These are phyloP conservation scores for Oncopeltus fasciatus DNA, from an alignment of 1,140 invertebrate species.

Conservation along the genomic window DNA sequence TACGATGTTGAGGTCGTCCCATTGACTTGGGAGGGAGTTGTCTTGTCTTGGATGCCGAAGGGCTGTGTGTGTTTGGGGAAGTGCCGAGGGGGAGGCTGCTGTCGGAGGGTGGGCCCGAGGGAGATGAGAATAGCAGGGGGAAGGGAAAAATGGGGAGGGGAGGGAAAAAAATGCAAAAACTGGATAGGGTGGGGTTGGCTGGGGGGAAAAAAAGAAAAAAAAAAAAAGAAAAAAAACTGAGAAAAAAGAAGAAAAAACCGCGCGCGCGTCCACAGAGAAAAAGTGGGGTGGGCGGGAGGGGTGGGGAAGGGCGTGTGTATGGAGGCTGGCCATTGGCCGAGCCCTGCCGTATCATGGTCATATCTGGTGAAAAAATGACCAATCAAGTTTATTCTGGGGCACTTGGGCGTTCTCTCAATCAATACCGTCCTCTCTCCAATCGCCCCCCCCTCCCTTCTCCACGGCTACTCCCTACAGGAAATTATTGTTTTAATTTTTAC, in stretches of 20 bases:
- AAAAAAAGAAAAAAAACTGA: neutral
- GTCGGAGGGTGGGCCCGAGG: no score
- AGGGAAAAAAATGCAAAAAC: neutral
- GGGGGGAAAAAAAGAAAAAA: neutral
- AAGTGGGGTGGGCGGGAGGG: neutral
- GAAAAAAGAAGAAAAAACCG: neutral
- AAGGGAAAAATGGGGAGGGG: neutral
- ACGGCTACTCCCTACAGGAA: neutral
- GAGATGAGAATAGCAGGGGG: no score
- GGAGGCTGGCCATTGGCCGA: conserved; percentile 1
- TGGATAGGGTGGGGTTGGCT: neutral
- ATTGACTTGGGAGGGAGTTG: neutral
- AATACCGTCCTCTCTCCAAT: neutral
- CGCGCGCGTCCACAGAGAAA: neutral
- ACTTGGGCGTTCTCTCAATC: conserved; percentile 7
- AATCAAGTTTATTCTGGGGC: conserved; percentile 12
- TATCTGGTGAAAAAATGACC: conserved; percentile 15
- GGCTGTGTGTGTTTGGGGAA: no score
- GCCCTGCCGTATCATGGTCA: conserved; percentile 3
- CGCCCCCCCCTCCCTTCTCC: neutral
- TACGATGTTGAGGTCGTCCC: neutral
- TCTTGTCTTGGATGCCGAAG: no score
- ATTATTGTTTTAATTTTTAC: conserved; percentile 16
- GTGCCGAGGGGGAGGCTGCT: no score
- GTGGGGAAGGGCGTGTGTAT: neutral